phyloP scores from a whole-genome alignment of 2,797 vertebrate species.

The Phrynocephalus forsythii region DNA sequence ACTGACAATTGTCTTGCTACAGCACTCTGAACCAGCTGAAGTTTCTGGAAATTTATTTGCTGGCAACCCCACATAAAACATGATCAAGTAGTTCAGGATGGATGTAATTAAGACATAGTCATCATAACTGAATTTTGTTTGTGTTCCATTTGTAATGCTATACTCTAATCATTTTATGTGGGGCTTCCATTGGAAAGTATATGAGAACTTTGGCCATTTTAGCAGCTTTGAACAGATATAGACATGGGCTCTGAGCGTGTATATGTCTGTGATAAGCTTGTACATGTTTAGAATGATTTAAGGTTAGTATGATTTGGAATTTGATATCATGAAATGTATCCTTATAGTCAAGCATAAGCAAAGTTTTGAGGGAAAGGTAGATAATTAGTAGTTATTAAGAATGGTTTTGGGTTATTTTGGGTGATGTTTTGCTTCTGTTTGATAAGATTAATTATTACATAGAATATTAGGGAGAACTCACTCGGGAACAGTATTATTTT shows the following conservation, averaged over 20 bases:
- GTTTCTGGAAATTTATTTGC: too few relatives aligned
- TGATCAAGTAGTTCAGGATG: too few relatives aligned
- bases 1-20: too few relatives aligned
- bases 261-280: background rate
- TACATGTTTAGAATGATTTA: background rate
- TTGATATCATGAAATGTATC: too few relatives aligned
- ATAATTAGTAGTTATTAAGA: background rate
- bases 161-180: background rate
- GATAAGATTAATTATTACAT: background rate
- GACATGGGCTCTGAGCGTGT: background rate
- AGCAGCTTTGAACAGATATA: background rate
- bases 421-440: conserved; percentile 3
- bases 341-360: too few relatives aligned
- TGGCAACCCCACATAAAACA: too few relatives aligned
- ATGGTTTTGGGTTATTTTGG: background rate
- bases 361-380: background rate
- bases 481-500: conserved; percentile 1
- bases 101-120: too few relatives aligned
- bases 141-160: too few relatives aligned
- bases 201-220: background rate
- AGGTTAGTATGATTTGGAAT: background rate
- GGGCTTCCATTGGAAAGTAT: background rate
- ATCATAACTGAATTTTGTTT: too few relatives aligned
- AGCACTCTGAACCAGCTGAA: too few relatives aligned
- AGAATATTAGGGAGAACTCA: background rate